These are phyloP conservation scores for Monarcha castaneiventris DNA, from an alignment of 2,113 vertebrate species.

Conservation along the genomic window DNA sequence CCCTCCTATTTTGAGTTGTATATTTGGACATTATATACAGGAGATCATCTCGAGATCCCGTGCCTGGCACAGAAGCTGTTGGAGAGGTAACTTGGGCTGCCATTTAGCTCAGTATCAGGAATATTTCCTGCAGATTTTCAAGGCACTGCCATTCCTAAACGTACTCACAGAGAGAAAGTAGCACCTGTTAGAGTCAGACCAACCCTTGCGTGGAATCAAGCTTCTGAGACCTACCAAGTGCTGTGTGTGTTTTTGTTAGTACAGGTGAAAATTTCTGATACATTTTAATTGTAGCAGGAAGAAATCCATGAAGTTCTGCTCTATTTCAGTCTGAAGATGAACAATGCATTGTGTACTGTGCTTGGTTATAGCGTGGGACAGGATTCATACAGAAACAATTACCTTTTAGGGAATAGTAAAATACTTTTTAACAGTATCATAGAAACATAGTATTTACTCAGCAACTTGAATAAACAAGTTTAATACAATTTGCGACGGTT, in stretches of 20 bases:
- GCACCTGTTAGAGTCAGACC: neutral
- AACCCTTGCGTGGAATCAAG: neutral
- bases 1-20: neutral
- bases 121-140: neutral
- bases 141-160: neutral
- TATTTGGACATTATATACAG: neutral
- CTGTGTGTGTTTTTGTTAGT: neutral
- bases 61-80: neutral
- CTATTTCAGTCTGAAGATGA: neutral
- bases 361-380: neutral
- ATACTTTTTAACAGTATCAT: neutral
- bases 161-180: neutral
- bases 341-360: neutral
- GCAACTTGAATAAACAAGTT: neutral
- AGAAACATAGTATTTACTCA: neutral
- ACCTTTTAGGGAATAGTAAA: neutral
- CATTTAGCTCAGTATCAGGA: neutral
- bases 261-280: neutral
- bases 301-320: neutral
- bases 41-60: neutral
- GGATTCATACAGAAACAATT: neutral
- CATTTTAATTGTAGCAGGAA: neutral
- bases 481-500: neutral
- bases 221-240: neutral
- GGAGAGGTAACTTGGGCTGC: neutral